Evolutionary conservation across 1,140 invertebrate species (phyloP), one percentile per base, ranked within the genome.

Genomic region (Hyles euphorbiae): DNA sequence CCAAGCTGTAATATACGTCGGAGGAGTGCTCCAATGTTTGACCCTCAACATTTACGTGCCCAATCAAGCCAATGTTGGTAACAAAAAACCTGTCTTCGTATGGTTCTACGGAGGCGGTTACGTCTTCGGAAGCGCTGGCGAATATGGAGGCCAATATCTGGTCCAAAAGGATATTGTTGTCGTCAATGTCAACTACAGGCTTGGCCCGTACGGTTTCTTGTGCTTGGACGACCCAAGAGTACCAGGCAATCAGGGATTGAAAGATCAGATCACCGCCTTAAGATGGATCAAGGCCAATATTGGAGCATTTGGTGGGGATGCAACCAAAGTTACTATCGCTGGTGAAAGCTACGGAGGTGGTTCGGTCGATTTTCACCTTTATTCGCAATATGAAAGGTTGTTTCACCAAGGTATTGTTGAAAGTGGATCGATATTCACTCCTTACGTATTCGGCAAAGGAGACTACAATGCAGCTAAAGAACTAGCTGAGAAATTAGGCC

Each of bases 21-120:
- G 56, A 1, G 73, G 75, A 11, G 52, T 43, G 1, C 63, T 74
- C 33, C 74, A 79, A 63, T 78, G 76, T 57, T 67, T 82, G 3
- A 65, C 65, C 6, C 60, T 82, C 2, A 79, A 82, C 51, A 72
- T 82, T 3, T 78, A 70, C 51, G 72, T 75, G 2, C 79, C 79
- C 10, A 54, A 61, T n/a, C 57, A 53, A 32, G 48, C 33, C 11
- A 47, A 11, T 2, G n/a, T 10, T 6, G 46, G 54, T 9, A 49
- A 56, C 7, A 50, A 51, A 34, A 54, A 73, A 5, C 91, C 94
- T 0, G 93, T 95, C 0, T 90, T 95, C 81, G 90, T 95, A 3
- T 95, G 89, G 81, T 91, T 95, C 40, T 92, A 94, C 73, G 94
- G 94, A 7, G 94, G 94, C 11, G 92, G 83, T 12, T 93, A 94